Evolutionary conservation across 2,888 invertebrate species (phyloP).

Genomic region (Sipha maydis): DNA sequence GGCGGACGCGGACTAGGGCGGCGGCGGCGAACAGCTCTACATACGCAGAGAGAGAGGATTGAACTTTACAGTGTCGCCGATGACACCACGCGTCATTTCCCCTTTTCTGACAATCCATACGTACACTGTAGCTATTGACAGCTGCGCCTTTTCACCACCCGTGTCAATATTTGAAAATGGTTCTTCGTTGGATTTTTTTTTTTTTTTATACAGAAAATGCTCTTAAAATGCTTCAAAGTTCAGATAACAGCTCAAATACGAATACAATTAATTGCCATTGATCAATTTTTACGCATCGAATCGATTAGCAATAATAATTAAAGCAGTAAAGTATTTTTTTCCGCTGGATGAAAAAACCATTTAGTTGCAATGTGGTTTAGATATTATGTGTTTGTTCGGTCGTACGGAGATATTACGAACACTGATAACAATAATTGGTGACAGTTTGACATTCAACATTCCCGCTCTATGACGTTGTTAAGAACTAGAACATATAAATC

Average conservation of each 20-base stretch:
- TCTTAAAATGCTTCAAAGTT: neutral
- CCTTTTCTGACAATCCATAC: neutral
- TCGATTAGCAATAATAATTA: neutral
- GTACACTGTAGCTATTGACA: neutral
- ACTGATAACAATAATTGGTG: neutral
- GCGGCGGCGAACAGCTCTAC: conserved; percentile 15
- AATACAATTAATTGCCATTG: too few species aligned
- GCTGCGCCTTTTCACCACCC: neutral
- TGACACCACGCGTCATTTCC: neutral
- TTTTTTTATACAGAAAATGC: neutral
- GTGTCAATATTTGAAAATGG: neutral
- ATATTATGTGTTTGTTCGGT: neutral
- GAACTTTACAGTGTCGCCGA: conserved; percentile 51
- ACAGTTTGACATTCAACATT: neutral
- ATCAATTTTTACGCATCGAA: too few species aligned
- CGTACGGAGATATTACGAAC: neutral
- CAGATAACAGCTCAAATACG: too few species aligned
- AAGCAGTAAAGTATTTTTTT: neutral
- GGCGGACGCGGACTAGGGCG: conserved; percentile 46
- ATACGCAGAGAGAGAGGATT: conserved; percentile 22
- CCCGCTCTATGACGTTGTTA: neutral
- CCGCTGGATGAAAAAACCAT: neutral
- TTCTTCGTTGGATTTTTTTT: neutral
- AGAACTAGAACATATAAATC: neutral
- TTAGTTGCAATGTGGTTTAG: neutral